Evolutionary conservation across 2,113 vertebrate genomes (phyloP).

Genomic region (Alethe castanea): DNA sequence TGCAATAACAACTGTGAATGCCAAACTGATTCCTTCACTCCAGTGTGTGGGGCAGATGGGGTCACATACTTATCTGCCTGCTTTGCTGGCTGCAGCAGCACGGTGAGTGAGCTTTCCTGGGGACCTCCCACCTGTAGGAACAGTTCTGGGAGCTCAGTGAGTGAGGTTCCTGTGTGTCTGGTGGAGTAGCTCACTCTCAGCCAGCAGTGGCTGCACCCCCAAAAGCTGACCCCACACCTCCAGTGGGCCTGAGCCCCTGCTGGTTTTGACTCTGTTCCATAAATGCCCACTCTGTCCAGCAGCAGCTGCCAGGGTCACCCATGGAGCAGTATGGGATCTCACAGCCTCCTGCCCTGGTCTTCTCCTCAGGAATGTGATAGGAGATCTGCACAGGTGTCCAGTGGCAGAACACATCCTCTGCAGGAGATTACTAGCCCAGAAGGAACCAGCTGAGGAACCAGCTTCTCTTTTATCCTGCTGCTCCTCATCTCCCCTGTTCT

Average conservation of each 20-base stretch:
- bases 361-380: neutral
- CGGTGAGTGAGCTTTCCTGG: conserved; percentile 10
- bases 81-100: conserved; percentile 90
- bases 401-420: neutral
- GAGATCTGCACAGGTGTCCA: neutral
- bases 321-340: neutral
- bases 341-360: neutral
- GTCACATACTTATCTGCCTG: conserved; percentile 96
- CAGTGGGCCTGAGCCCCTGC: neutral
- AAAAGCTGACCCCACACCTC: neutral
- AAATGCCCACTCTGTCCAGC: neutral
- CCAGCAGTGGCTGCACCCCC: neutral
- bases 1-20: conserved; percentile 95
- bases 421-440: fast-evolving
- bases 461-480: neutral
- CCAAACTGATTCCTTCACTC: conserved; percentile 92
- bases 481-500: neutral
- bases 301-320: neutral
- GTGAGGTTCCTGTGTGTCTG: fast-evolving
- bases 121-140: neutral
- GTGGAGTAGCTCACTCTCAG: neutral
- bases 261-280: neutral
- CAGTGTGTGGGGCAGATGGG: conserved; percentile 91
- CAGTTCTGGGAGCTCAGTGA: fast-evolving
- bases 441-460: neutral